phyloP scores from a whole-genome alignment of 2,113 vertebrate genomes.

The Cyanoramphus novaezelandiae region DNA sequence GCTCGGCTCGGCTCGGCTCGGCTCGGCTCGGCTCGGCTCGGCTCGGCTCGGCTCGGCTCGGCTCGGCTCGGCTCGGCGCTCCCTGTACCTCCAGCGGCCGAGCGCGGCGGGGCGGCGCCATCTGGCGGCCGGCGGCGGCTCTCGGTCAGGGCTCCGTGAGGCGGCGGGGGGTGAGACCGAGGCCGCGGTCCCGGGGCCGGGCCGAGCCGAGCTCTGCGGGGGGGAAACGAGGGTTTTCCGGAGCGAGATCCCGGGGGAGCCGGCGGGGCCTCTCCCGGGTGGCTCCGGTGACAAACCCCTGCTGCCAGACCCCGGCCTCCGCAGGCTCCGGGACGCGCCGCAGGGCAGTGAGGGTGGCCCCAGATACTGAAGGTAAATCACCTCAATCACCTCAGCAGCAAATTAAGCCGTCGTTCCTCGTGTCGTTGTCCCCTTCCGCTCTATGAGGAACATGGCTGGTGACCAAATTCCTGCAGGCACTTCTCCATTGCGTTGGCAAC shows the following conservation, averaged over 20 bases:
- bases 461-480: background rate
- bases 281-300: background rate
- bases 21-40: background rate
- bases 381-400: background rate
- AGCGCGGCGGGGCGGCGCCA: background rate
- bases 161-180: too few relatives aligned
- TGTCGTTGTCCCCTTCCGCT: background rate
- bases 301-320: background rate
- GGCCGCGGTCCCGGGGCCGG: too few relatives aligned
- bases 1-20: too few relatives aligned
- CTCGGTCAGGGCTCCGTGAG: background rate
- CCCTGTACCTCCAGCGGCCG: accelerated
- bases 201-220: too few relatives aligned
- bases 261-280: accelerated
- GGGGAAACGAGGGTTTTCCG: too few relatives aligned
- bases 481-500: accelerated
- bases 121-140: background rate
- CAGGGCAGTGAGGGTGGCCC: background rate
- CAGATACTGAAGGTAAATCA: background rate
- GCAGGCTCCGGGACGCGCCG: background rate
- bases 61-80: too few relatives aligned
- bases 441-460: background rate
- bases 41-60: too few relatives aligned
- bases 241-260: accelerated
- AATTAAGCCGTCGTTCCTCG: background rate